These are phyloP conservation scores for Erynnis tages DNA, from an alignment of 2,888 invertebrate genomes.

Conservation along the genomic window DNA sequence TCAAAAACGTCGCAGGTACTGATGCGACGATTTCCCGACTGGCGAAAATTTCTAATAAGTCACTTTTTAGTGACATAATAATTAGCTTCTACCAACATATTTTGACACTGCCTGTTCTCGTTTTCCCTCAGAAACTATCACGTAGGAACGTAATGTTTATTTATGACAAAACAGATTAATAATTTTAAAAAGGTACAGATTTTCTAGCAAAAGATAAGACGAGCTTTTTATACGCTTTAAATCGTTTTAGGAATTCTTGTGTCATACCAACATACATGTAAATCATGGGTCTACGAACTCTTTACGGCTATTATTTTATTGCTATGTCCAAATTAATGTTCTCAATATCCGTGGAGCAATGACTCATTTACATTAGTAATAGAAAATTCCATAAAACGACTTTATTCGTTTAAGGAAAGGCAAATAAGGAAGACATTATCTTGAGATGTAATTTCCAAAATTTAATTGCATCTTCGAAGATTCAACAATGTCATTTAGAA, in stretches of 20 bases:
- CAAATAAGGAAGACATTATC: background rate
- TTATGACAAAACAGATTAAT: background rate
- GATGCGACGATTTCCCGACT: too few species aligned
- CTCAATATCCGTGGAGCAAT: conserved; percentile 34
- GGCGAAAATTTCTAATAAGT: too few species aligned
- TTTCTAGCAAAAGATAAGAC: conserved; percentile 17
- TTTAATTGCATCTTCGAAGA: background rate
- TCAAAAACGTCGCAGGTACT: too few species aligned
- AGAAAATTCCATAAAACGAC: conserved; percentile 31
- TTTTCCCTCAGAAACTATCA: too few species aligned
- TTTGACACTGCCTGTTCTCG: too few species aligned
- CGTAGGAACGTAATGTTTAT: too few species aligned
- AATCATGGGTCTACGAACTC: conserved; percentile 39
- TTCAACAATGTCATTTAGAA: too few species aligned
- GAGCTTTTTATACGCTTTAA: conserved; percentile 18
- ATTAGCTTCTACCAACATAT: too few species aligned
- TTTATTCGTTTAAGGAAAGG: conserved; percentile 11
- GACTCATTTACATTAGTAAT: conserved; percentile 37
- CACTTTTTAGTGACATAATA: too few species aligned
- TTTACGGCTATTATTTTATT: conserved; percentile 31
- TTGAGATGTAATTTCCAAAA: conserved; percentile 7
- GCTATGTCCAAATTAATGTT: conserved; percentile 33
- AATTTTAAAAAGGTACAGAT: background rate
- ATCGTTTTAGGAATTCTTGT: conserved; percentile 24
- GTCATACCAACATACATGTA: conserved; percentile 24